phyloP scores from a whole-genome alignment of 2,888 invertebrate genomes.

The Dexiosoma caninum region DNA sequence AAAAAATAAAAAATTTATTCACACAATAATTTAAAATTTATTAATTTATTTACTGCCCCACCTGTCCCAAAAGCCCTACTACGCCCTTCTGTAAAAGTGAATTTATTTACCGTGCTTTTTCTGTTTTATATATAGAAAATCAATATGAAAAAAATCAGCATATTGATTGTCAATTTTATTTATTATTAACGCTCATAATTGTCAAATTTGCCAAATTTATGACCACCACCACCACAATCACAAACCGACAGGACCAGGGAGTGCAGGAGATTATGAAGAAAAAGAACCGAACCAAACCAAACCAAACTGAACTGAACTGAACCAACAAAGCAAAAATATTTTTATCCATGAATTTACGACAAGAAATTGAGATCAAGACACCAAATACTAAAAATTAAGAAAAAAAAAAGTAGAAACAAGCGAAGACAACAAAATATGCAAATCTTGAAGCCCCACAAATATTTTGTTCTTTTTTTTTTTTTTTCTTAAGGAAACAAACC shows the following conservation, averaged over 20 bases:
- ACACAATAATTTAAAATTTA: too few relatives aligned
- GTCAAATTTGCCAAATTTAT: constrained; percentile 77
- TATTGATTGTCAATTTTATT: constrained; percentile 77
- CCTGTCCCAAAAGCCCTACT: background rate
- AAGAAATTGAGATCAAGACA: constrained; percentile 59
- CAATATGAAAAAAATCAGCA: constrained; percentile 47
- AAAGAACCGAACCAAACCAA: background rate
- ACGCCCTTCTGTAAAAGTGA: background rate
- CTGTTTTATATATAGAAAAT: background rate
- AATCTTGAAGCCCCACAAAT: constrained; percentile 60
- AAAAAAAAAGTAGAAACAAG: constrained; percentile 6
- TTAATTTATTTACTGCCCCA: too few relatives aligned
- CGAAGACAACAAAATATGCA: constrained; percentile 54
- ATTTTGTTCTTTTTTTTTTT: background rate
- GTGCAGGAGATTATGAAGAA: too few relatives aligned
- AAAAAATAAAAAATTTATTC: too few relatives aligned
- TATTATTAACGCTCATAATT: constrained; percentile 78
- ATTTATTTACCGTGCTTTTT: constrained; percentile 16
- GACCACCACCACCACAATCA: constrained; percentile 40
- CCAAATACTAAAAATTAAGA: constrained; percentile 35
- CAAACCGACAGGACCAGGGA: background rate
- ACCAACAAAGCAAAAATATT: constrained; percentile 33
- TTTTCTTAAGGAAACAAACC: constrained; percentile 29
- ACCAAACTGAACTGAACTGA: background rate
- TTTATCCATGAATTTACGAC: constrained; percentile 61